phyloP scores from a whole-genome alignment of 2,113 vertebrate species.

The Trochalopteron elliotii region DNA sequence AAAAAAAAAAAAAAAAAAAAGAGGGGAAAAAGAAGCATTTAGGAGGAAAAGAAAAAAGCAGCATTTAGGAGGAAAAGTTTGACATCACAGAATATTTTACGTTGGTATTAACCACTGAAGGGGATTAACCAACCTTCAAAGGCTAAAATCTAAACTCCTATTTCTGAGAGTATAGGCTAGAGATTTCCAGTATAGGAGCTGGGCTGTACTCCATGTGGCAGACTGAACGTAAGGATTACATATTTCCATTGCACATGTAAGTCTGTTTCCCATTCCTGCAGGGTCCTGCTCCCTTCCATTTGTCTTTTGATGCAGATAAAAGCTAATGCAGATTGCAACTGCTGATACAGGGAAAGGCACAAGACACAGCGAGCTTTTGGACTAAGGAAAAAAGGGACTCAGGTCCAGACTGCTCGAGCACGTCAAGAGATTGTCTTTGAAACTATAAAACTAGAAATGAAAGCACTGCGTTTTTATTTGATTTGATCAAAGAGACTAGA shows the following conservation, averaged over 20 bases:
- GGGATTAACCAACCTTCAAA: constrained; percentile 21
- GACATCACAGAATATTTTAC: constrained; percentile 9
- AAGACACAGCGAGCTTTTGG: constrained; percentile 29
- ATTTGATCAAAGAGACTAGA: constrained; percentile 50
- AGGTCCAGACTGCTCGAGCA: constrained; percentile 2
- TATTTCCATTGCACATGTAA: not conserved
- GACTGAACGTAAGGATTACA: not conserved
- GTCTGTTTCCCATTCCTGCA: constrained; percentile 37
- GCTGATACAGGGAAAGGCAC: constrained; percentile 34
- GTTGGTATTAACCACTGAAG: constrained; percentile 3
- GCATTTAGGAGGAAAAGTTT: constrained; percentile 20
- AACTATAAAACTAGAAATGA: constrained; percentile 52
- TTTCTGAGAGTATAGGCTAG: not conserved
- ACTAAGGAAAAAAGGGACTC: constrained; percentile 9
- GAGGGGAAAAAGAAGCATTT: not conserved
- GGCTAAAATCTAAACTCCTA: not conserved
- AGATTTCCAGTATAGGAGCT: not conserved
- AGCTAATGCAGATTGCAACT: constrained; percentile 41
- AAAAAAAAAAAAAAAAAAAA: not conserved
- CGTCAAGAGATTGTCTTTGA: constrained; percentile 58
- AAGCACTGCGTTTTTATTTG: constrained; percentile 1
- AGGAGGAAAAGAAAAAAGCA: not conserved
- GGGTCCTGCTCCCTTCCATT: constrained; percentile 40
- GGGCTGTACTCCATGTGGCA: not conserved
- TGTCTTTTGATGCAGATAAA: constrained; percentile 59